These are phyloP conservation scores for Scolopax rusticola DNA, from an alignment of 2,797 vertebrate genomes.

Conservation along the genomic window DNA sequence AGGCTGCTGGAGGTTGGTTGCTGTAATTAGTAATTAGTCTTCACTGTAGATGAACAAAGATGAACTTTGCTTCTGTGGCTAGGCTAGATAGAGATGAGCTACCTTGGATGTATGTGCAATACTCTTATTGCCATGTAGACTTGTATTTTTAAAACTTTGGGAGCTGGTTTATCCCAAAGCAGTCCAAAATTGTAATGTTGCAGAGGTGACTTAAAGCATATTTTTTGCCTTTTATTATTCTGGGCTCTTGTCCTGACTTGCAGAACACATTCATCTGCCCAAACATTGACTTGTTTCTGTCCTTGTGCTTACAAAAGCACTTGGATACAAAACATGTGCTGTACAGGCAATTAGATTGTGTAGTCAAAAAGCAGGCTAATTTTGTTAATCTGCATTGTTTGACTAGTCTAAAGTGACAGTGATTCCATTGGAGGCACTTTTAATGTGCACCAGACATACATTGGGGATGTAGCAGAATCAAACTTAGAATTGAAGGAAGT, in stretches of 20 bases:
- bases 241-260: neutral
- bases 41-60: neutral
- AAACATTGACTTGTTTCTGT: neutral
- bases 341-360: neutral
- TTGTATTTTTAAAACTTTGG: neutral
- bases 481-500: neutral
- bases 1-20: neutral
- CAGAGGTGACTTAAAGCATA: neutral
- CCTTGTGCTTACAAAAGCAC: neutral
- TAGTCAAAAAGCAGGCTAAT: neutral
- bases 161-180: neutral
- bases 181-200: neutral
- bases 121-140: neutral
- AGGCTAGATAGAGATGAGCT: neutral
- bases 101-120: accelerated
- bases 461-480: neutral
- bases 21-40: neutral
- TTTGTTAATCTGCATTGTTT: neutral
- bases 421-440: neutral
- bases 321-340: neutral
- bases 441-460: neutral
- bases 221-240: neutral
- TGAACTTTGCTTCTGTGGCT: neutral
- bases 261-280: neutral
- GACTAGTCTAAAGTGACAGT: neutral